phyloP scores from a whole-genome alignment of 64 coral and sea anemone species.

The Dendronephthya gigantea region DNA sequence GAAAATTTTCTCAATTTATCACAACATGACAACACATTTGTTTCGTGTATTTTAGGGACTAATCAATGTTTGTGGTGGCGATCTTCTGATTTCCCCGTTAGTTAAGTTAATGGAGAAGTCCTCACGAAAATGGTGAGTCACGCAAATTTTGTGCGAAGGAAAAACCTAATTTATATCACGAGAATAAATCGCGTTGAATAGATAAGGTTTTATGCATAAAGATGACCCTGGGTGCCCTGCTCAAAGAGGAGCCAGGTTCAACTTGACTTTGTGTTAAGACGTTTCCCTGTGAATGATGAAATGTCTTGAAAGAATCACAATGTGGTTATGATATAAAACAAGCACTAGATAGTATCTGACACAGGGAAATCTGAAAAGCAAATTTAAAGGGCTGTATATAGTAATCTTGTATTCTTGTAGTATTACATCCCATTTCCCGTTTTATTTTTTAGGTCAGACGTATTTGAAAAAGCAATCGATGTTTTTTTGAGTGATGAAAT shows the following conservation, averaged over 20 bases:
- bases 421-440: neutral
- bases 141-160: too few relatives aligned
- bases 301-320: neutral
- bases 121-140: neutral
- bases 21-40: neutral
- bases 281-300: neutral
- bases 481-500: neutral
- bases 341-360: too few relatives aligned
- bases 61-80: neutral
- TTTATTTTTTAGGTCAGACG: neutral
- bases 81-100: neutral
- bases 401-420: too few relatives aligned
- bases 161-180: too few relatives aligned
- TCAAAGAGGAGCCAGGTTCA: too few relatives aligned
- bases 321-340: neutral
- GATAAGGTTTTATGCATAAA: too few relatives aligned
- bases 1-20: neutral
- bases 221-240: too few relatives aligned
- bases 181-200: too few relatives aligned
- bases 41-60: constrained; percentile 1
- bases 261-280: too few relatives aligned
- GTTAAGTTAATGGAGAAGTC: neutral
- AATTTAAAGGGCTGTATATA: too few relatives aligned
- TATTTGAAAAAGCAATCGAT: neutral
- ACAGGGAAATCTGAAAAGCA: too few relatives aligned